Conservation (phyloP, 2,888 invertebrate species). For the Lochmaea crataegi region DNA sequence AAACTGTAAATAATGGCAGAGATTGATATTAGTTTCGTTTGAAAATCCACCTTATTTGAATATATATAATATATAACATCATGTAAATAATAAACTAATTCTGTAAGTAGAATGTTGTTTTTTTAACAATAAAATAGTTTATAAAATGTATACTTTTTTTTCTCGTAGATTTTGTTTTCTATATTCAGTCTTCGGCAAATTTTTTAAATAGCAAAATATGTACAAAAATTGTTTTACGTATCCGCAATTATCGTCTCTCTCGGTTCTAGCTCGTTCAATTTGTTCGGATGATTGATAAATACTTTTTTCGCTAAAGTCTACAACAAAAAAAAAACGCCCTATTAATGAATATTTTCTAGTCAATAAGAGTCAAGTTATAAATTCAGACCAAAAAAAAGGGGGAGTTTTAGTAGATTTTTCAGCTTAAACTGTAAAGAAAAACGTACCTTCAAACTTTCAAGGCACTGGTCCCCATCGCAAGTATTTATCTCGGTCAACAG, state of each 20-base stretch:
- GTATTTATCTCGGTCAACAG: conserved; percentile 96
- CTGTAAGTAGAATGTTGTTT: conserved; percentile 45
- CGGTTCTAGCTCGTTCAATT: conserved; percentile 69
- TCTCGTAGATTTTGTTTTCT: conserved; percentile 52
- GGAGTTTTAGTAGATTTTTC: too few species aligned
- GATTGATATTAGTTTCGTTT: neutral
- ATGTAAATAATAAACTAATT: conserved; percentile 44
- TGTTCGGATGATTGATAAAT: conserved; percentile 83
- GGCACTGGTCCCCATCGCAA: conserved; percentile 94
- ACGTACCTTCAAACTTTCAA: conserved; percentile 85
- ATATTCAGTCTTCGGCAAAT: conserved; percentile 56
- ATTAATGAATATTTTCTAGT: too few species aligned
- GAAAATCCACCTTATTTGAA: neutral
- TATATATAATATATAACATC: conserved; percentile 33
- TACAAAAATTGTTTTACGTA: conserved; percentile 49
- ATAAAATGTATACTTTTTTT: conserved; percentile 58
- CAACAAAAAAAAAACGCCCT: conserved; percentile 47
- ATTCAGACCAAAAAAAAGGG: neutral
- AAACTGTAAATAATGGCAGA: too few species aligned
- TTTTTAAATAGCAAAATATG: conserved; percentile 42
- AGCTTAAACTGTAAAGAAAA: neutral
- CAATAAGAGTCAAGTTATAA: too few species aligned
- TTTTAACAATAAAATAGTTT: conserved; percentile 53
- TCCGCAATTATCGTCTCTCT: conserved; percentile 54
- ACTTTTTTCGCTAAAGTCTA: conserved; percentile 84